Evolutionary conservation across 2,113 vertebrate species (phyloP).

Genomic region (Pachypanchax playfairii): DNA sequence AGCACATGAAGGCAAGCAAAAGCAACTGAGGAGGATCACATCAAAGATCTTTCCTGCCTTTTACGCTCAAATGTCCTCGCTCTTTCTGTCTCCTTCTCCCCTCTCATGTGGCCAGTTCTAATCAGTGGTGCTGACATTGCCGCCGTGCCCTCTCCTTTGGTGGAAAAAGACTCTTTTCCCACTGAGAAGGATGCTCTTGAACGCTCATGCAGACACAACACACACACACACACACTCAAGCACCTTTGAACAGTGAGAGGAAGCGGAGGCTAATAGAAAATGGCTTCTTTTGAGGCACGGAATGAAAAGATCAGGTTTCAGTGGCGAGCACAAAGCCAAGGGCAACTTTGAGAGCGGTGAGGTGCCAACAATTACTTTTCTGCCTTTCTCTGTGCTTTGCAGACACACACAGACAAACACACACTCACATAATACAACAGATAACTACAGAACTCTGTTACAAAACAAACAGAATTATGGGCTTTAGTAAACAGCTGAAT

Average conservation of each 20-base stretch:
- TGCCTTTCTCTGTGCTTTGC: slow-evolving; percentile 52
- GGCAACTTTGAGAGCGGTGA: slow-evolving; percentile 79
- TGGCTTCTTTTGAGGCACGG: slow-evolving; percentile 77
- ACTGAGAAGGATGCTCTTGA: slow-evolving; percentile 75
- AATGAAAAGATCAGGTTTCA: slow-evolving; percentile 78
- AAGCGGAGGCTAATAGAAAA: slow-evolving; percentile 77
- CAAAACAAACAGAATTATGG: slow-evolving; percentile 46
- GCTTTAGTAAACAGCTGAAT: slow-evolving; percentile 34
- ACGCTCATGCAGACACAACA: slow-evolving; percentile 47
- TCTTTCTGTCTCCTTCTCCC: slow-evolving; percentile 61
- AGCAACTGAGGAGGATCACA: slow-evolving; percentile 74
- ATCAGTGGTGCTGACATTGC: slow-evolving; percentile 77
- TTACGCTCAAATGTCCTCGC: slow-evolving; percentile 77
- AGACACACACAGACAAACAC: slow-evolving; percentile 33
- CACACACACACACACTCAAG: slow-evolving; percentile 46
- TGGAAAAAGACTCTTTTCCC: slow-evolving; percentile 76
- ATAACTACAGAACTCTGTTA: slow-evolving; percentile 45
- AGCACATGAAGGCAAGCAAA: slow-evolving; percentile 55
- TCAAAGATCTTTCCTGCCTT: slow-evolving; percentile 73
- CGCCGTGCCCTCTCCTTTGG: slow-evolving; percentile 77
- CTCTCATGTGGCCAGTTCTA: slow-evolving; percentile 78
- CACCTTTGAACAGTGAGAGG: slow-evolving; percentile 79
- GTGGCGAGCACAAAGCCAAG: slow-evolving; percentile 78
- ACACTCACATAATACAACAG: slow-evolving; percentile 14
- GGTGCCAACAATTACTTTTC: slow-evolving; percentile 77